Base-by-base conservation (phyloP, 53 echinoderm and acorn worm genomes). In the Paracentrotus lividus region DNA sequence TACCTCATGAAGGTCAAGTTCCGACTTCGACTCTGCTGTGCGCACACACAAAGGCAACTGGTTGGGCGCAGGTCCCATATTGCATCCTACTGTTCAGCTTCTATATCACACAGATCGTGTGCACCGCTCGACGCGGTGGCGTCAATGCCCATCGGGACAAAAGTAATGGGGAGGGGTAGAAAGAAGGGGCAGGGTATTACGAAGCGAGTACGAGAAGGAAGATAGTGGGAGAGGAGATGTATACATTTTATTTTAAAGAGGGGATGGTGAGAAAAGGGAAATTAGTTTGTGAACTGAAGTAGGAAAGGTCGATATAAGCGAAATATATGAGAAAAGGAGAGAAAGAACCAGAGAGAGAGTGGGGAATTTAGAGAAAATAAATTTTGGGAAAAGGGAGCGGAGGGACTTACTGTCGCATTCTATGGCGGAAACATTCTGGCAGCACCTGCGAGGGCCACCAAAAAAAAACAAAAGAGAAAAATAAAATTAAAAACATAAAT, bases 341-440 rank as follows among this genome's bases (percentile, higher is more conserved):
- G 57, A 56, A 34, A 55, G 86, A 16, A 38, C 54, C 32, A 86
- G 56, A 55, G 57, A 33, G 56, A 55, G 56, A 56, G 86, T 8
- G 54, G 18, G 54, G 31, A 38, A 78, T 24, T 14, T 13, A 54
- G 57, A 54, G 86, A 24, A 8, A 4, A 5, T 26, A 33, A 27
- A 31, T 36, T 54, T 6, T 4, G 36, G 40, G 72, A 18, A 38
- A 14, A 72, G 32, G 40, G 18, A 72, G 72, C 8, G 4, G 10
- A 36, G 36, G 14, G 13, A n/a, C 32, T 14, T 67, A 66, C 5
- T 49, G 72, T 72, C 40, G 72, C 36, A 20, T 72, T 72, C 40
- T 72, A 38, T 72, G 72, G 85, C 85, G 85, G 85, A 85, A 85
- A 85, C 51, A 49, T 85, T 47, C 20, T 47, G 47, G 85, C 85